Percentiles rank a stretch among this genome's conserved stretches.
Evolutionary conservation across 2,113 vertebrate species (phyloP).

Genomic region (Petaurus breviceps): DNA sequence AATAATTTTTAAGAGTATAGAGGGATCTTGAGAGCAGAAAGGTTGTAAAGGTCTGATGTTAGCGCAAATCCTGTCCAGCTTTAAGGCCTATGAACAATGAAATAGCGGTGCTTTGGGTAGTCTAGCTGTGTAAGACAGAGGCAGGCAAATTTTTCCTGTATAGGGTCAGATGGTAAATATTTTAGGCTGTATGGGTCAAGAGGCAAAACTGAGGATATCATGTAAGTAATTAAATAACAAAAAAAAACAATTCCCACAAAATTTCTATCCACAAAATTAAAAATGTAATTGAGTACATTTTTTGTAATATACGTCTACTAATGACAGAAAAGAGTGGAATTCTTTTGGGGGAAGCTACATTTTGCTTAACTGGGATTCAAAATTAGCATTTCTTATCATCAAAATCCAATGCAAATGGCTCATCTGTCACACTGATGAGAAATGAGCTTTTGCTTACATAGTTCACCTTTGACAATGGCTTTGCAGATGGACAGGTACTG

Average conservation of each 20-base stretch:
- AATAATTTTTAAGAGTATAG: neutral
- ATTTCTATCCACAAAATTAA: neutral
- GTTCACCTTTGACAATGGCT: neutral
- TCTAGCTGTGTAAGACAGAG: neutral
- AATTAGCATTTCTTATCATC: neutral
- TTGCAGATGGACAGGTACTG: neutral
- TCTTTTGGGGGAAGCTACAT: neutral
- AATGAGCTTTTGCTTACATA: neutral
- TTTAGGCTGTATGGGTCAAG: neutral
- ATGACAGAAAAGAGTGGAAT: neutral
- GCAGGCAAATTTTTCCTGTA: neutral
- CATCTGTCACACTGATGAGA: neutral
- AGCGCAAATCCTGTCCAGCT: neutral
- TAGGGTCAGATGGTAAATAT: neutral
- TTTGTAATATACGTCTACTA: neutral
- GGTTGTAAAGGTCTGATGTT: neutral
- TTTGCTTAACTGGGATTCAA: neutral
- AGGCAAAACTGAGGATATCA: neutral
- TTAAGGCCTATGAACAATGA: neutral
- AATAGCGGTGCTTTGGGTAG: neutral
- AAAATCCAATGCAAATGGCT: neutral
- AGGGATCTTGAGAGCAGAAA: neutral
- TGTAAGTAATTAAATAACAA: neutral
- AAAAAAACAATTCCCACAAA: neutral
- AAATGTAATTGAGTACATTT: neutral